Conservation (phyloP, 2,113 vertebrate species). For the Carassius auratus region DNA sequence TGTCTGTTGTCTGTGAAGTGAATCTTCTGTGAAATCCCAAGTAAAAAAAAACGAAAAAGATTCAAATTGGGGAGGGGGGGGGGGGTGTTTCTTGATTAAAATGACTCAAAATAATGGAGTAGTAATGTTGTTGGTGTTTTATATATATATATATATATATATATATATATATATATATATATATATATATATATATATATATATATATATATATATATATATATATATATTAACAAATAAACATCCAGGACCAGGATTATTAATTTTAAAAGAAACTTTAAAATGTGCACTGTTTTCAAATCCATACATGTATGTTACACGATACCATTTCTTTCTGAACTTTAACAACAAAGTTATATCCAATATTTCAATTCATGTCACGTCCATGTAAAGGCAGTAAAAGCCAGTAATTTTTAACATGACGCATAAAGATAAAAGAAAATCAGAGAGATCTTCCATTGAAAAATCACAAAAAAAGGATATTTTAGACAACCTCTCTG, state of each 20-base stretch:
- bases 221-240: not conserved
- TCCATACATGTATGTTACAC: not conserved
- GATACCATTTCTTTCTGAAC: not conserved
- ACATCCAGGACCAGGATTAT: not conserved
- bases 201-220: no score
- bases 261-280: not conserved
- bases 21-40: not conserved
- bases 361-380: not conserved
- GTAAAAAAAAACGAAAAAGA: not conserved
- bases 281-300: not conserved
- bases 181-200: no score
- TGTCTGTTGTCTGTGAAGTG: not conserved
- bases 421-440: not conserved
- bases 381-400: not conserved
- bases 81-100: not conserved
- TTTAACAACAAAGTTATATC: not conserved
- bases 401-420: not conserved
- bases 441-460: not conserved
- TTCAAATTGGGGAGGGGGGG: not conserved
- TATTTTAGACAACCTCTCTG: not conserved
- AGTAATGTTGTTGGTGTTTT: not conserved
- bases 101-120: not conserved
- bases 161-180: no score
- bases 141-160: no score
- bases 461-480: not conserved